These are phyloP conservation scores for Sipunculus nudus DNA, from an alignment of 2,888 invertebrate species.

Conservation along the genomic window DNA sequence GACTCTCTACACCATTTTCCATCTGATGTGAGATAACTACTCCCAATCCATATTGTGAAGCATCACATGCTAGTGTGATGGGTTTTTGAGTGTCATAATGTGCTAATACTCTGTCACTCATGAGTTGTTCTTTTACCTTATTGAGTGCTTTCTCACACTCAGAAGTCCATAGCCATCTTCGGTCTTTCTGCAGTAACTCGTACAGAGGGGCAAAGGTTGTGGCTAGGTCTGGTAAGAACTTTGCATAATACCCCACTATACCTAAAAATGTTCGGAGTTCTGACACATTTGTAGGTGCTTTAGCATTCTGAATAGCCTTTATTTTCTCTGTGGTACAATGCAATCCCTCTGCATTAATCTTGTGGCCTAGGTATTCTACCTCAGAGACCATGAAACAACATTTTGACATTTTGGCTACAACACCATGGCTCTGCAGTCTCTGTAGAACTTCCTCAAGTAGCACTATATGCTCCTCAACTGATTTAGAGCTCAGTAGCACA, in stretches of 20 bases:
- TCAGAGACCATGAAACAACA: neutral
- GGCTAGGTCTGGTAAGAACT: neutral
- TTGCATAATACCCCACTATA: neutral
- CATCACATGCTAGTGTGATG: slow-evolving; percentile 59
- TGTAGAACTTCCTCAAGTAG: neutral
- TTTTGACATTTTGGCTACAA: neutral
- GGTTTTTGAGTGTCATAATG: slow-evolving; percentile 51
- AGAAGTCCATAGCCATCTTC: neutral
- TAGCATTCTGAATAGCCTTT: neutral
- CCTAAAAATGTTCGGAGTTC: slow-evolving; percentile 1
- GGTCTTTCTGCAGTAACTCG: neutral
- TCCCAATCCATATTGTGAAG: slow-evolving; percentile 55
- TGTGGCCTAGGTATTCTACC: neutral
- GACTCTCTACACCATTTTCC: slow-evolving; percentile 59
- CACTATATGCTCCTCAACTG: neutral
- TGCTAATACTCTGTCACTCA: slow-evolving; percentile 32
- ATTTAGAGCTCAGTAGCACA: neutral
- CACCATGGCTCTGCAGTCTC: neutral
- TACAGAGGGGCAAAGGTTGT: neutral
- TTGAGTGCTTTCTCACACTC: slow-evolving; percentile 2
- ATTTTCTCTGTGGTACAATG: neutral
- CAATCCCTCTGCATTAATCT: neutral
- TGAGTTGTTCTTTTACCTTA: neutral
- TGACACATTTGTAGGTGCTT: neutral
- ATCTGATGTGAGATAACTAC: slow-evolving; percentile 47